These are phyloP conservation scores for Drosophila macrospina DNA, from an alignment of 2,888 invertebrate species.

Conservation along the genomic window DNA sequence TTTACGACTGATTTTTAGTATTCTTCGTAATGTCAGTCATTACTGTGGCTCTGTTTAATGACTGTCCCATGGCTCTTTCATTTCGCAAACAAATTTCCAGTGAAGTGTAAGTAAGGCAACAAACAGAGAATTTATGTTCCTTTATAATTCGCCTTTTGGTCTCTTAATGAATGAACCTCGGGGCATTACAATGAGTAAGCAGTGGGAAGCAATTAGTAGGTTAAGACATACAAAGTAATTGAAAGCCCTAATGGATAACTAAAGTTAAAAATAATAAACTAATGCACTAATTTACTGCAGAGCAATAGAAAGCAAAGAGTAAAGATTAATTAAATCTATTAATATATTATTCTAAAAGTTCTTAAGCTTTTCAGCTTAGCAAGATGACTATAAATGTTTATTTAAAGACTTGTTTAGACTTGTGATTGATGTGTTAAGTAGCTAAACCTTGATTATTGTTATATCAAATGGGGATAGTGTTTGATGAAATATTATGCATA, in stretches of 20 bases:
- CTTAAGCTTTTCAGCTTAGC: not conserved
- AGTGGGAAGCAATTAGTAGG: slow-evolving; percentile 44
- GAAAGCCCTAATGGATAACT: slow-evolving; percentile 31
- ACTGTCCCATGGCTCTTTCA: slow-evolving; percentile 42
- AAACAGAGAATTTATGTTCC: slow-evolving; percentile 54
- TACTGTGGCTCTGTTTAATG: slow-evolving; percentile 67
- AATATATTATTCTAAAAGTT: no score
- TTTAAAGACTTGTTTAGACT: no score
- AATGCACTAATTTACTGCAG: slow-evolving; percentile 15
- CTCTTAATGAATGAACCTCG: slow-evolving; percentile 60
- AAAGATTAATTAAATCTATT: not conserved
- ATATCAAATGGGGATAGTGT: no score
- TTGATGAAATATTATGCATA: not conserved
- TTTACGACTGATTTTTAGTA: slow-evolving; percentile 74
- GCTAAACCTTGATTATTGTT: no score
- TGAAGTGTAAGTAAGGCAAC: not conserved
- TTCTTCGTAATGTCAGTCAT: slow-evolving; percentile 65
- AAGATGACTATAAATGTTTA: not conserved
- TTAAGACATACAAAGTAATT: slow-evolving; percentile 37
- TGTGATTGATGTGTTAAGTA: no score
- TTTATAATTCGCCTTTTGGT: slow-evolving; percentile 59
- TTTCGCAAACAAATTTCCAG: slow-evolving; percentile 32
- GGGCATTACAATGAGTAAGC: slow-evolving; percentile 29
- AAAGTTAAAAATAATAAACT: slow-evolving; percentile 19
- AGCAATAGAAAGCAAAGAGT: not conserved